Evolutionary conservation across 2,797 vertebrate genomes (phyloP).

Genomic region (Eulemur albifrons): DNA sequence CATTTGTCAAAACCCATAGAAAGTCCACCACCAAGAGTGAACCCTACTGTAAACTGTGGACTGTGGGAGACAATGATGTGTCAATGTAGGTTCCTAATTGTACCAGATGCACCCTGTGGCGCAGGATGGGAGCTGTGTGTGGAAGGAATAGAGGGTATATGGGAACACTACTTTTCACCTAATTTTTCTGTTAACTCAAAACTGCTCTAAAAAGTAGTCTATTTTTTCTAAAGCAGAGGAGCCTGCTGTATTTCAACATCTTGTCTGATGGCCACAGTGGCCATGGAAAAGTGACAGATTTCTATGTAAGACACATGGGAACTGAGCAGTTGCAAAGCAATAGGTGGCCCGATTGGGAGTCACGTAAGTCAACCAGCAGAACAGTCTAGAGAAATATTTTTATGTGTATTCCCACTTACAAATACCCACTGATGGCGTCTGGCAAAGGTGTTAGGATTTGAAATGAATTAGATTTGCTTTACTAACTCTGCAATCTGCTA

Average conservation of each 20-base stretch:
- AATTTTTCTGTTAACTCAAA: background rate
- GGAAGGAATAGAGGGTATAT: background rate
- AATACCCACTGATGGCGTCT: background rate
- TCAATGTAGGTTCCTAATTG: background rate
- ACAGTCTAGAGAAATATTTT: background rate
- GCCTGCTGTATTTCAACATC: background rate
- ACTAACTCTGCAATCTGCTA: background rate
- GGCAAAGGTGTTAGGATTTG: background rate
- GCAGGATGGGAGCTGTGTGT: background rate
- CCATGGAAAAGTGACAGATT: background rate
- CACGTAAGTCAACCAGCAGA: accelerated
- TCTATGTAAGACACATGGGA: background rate
- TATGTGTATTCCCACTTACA: background rate
- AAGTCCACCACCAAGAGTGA: background rate
- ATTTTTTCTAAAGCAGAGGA: background rate
- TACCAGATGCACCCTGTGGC: no score
- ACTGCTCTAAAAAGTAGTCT: background rate
- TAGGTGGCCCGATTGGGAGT: no score
- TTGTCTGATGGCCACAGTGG: background rate
- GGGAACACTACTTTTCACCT: background rate
- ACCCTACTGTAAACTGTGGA: background rate
- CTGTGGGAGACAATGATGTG: no score
- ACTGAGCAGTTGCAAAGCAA: background rate
- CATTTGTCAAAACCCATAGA: background rate
- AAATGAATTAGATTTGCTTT: background rate